Percentiles rank a stretch among this genome's conserved stretches.
Evolutionary conservation across 23 tunicate species (phyloP).

Genomic region (Diplosoma virens): DNA sequence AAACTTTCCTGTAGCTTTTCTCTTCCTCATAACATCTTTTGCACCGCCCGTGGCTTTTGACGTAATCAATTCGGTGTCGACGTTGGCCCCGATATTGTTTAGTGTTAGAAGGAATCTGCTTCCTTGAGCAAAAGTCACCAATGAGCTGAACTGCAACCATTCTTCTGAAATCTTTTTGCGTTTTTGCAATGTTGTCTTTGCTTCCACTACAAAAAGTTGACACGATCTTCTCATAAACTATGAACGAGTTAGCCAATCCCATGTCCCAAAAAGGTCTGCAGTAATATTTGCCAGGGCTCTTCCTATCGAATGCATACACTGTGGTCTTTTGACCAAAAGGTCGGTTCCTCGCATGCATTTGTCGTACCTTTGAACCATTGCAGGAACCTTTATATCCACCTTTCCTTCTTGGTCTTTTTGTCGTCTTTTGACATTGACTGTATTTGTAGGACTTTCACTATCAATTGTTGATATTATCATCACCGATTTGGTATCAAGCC

Average conservation of each 20-base stretch:
- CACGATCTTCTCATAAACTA: neutral
- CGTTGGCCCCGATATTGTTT: neutral
- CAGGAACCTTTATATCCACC: neutral
- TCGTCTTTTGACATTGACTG: neutral
- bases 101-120: no score
- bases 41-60: constrained; percentile 5
- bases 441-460: neutral
- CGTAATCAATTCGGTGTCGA: constrained; percentile 9
- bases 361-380: constrained; percentile 14
- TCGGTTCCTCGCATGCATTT: constrained; percentile 20
- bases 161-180: constrained; percentile 4
- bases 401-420: constrained; percentile 1
- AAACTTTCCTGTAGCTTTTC: neutral
- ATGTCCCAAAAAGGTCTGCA: constrained; percentile 21
- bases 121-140: neutral
- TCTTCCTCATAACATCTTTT: neutral
- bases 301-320: constrained; percentile 21
- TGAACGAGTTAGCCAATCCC: constrained; percentile 1
- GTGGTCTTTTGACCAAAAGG: constrained; percentile 1
- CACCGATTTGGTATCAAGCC: constrained; percentile 15
- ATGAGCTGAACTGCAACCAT: constrained; percentile 1
- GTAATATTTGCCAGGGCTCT: constrained; percentile 5
- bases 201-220: neutral
- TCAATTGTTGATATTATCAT: constrained; percentile 8
- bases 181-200: neutral